These are phyloP conservation scores for Zaprionus kolodkinae DNA, from an alignment of 1,140 invertebrate genomes.

Conservation along the genomic window DNA sequence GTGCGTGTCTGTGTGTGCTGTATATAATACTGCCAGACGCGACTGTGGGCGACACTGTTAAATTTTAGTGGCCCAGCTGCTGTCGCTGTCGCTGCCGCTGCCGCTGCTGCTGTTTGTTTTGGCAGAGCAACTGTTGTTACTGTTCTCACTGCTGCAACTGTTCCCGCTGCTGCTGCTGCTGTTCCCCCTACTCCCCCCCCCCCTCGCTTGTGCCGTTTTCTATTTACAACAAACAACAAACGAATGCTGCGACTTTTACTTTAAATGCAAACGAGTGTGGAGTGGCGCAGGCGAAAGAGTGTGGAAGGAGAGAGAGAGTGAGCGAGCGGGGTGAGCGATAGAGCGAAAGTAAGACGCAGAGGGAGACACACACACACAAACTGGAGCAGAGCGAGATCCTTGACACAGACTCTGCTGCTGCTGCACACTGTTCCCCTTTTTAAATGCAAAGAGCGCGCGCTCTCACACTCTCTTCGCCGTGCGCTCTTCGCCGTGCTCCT, in stretches of 20 bases:
- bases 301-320: background rate
- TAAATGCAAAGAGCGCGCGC: slow-evolving; percentile 15
- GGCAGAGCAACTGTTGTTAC: background rate
- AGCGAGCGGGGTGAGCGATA: too few relatives aligned
- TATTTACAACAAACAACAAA: slow-evolving; percentile 40
- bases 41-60: slow-evolving; percentile 47
- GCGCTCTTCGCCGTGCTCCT: background rate
- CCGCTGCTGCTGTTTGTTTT: slow-evolving; percentile 13
- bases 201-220: background rate
- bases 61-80: slow-evolving; percentile 54
- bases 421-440: background rate
- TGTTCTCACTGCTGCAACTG: background rate
- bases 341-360: background rate
- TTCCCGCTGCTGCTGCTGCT: background rate
- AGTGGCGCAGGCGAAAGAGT: too few relatives aligned
- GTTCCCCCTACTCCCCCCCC: background rate
- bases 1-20: slow-evolving; percentile 18
- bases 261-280: slow-evolving; percentile 57
- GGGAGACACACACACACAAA: slow-evolving; percentile 7
- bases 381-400: slow-evolving; percentile 44
- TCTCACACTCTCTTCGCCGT: background rate
- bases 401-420: slow-evolving; percentile 32
- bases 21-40: slow-evolving; percentile 49
- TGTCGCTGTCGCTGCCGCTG: slow-evolving; percentile 16
- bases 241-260: slow-evolving; percentile 53